Percentiles rank a stretch among this genome's conserved stretches.
Conservation (phyloP, 2,797 vertebrate genomes). For the Prunella strophiata region DNA sequence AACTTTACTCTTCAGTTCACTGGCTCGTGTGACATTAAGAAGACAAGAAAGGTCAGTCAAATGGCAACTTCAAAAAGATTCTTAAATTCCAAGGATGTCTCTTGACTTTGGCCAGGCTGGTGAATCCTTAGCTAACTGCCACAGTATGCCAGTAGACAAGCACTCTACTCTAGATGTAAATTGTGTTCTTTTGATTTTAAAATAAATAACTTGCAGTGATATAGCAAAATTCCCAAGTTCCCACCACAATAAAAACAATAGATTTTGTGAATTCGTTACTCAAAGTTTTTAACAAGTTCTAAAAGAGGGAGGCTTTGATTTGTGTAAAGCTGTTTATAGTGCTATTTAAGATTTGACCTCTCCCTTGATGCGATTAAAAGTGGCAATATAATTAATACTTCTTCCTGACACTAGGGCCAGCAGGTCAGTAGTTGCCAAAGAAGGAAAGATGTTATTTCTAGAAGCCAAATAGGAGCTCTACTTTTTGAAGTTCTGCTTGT, state of each 20-base stretch:
- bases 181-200: neutral
- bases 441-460: neutral
- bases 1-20: conserved; percentile 69
- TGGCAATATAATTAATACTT: conserved; percentile 3
- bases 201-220: neutral
- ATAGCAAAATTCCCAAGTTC: neutral
- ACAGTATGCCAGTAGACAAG: neutral
- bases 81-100: conserved; percentile 9
- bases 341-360: neutral
- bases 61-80: conserved; percentile 50
- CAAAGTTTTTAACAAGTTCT: neutral
- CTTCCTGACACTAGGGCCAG: neutral
- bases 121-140: neutral
- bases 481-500: neutral
- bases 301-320: neutral
- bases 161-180: neutral
- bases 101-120: neutral
- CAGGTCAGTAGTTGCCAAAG: neutral
- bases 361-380: neutral
- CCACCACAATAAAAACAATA: neutral
- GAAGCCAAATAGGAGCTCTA: neutral
- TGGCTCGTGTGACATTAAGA: conserved; percentile 43
- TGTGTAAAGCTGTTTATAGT: neutral
- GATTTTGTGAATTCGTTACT: neutral
- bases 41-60: conserved; percentile 66